A percentile compares a stretch with the other conserved stretches of the same genome.
These are phyloP conservation scores for Naso thynnoides DNA, from an alignment of 2,797 vertebrate species.

Conservation along the genomic window DNA sequence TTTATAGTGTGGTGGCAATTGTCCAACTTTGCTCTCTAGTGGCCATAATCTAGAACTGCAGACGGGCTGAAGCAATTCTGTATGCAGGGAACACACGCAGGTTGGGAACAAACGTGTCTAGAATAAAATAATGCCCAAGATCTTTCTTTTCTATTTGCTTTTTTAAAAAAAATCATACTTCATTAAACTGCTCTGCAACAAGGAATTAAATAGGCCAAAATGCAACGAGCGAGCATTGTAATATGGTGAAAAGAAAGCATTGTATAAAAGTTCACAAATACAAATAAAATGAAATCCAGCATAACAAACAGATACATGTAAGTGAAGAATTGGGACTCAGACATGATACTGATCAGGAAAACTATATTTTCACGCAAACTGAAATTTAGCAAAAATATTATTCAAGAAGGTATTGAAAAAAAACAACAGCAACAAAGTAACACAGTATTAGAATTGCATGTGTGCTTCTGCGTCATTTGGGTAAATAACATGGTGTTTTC, in stretches of 20 bases:
- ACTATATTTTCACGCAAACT: background rate
- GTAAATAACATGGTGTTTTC: background rate
- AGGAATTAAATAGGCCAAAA: conserved; percentile 5
- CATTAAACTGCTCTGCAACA: conserved; percentile 10
- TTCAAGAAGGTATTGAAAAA: background rate
- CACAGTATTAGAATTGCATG: background rate
- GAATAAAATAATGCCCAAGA: conserved; percentile 6
- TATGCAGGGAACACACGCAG: conserved; percentile 9
- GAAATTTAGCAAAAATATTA: background rate
- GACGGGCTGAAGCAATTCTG: conserved; percentile 16
- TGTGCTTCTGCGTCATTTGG: background rate
- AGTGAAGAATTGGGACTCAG: background rate
- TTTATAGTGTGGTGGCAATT: conserved; percentile 47
- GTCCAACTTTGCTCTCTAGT: conserved; percentile 82
- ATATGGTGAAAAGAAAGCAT: background rate
- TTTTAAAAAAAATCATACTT: background rate
- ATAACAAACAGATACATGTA: background rate
- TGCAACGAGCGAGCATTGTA: background rate
- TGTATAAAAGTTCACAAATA: background rate
- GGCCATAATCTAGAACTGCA: conserved; percentile 73
- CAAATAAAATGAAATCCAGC: background rate
- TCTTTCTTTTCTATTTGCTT: conserved; percentile 20
- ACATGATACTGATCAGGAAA: background rate
- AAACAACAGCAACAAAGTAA: background rate
- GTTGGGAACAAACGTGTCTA: conserved; percentile 2